These are phyloP conservation scores for Sitobion miscanthi DNA, from an alignment of 1,140 invertebrate species.

Conservation along the genomic window DNA sequence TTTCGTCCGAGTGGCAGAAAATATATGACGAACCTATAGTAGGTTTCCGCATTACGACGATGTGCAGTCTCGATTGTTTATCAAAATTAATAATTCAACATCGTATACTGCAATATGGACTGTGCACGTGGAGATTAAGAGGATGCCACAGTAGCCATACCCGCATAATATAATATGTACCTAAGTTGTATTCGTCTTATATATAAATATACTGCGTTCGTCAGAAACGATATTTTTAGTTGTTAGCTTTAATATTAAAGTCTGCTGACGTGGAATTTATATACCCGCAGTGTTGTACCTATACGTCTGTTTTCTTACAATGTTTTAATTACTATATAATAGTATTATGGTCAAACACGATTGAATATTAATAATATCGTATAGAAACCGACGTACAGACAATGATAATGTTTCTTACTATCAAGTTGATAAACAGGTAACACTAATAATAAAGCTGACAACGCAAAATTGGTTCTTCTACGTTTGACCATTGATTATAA, in stretches of 20 bases:
- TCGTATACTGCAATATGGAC: background rate
- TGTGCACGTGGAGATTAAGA: background rate
- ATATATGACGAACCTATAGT: background rate
- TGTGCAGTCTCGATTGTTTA: slow-evolving; percentile 6
- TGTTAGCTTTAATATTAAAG: background rate
- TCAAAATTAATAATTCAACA: slow-evolving; percentile 34
- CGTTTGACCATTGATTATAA: too few species aligned
- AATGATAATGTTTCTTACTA: background rate
- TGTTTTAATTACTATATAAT: background rate
- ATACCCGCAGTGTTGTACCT: background rate
- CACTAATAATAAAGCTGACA: background rate
- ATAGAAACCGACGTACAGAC: background rate
- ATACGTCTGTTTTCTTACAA: background rate
- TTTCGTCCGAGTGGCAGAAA: background rate
- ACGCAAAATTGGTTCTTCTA: background rate
- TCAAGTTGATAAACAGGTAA: background rate
- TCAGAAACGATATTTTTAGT: background rate
- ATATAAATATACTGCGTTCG: background rate
- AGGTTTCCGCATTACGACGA: background rate
- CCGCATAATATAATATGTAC: background rate
- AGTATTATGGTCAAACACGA: background rate
- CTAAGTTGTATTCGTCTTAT: background rate
- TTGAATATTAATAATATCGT: background rate
- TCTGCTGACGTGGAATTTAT: background rate
- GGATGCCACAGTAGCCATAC: background rate